phyloP scores from a whole-genome alignment of 1,140 invertebrate species.

The Popillia japonica region DNA sequence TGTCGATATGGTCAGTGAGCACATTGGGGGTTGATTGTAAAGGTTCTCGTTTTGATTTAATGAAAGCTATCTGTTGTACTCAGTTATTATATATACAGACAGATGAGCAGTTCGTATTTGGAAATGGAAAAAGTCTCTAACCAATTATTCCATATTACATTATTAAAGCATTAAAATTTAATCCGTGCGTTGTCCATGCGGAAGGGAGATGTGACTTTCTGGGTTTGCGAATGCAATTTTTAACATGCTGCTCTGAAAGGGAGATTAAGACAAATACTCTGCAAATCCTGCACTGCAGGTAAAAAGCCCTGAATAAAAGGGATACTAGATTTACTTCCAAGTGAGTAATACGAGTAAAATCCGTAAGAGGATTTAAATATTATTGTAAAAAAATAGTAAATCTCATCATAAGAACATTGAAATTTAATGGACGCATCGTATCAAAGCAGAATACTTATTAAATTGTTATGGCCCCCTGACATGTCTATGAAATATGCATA shows the following conservation, averaged over 20 bases:
- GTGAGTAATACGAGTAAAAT: not conserved
- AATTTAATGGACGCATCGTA: not conserved
- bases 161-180: conserved; percentile 19
- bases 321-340: not conserved
- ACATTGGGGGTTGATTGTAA: not conserved
- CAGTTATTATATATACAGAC: conserved; percentile 9
- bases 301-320: conserved; percentile 2
- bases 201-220: not conserved
- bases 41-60: conserved; percentile 30
- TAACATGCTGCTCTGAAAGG: not conserved
- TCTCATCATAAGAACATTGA: not conserved
- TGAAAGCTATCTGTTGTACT: conserved; percentile 37
- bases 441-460: not conserved
- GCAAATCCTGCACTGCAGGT: not conserved
- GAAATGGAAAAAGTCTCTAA: conserved; percentile 9
- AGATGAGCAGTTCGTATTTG: not conserved
- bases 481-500: too few species aligned
- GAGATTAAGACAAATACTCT: conserved; percentile 8
- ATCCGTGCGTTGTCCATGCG: not conserved
- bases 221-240: not conserved
- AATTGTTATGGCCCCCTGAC: not conserved
- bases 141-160: not conserved
- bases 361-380: conserved; percentile 21
- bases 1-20: conserved; percentile 34
- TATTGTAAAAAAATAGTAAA: conserved; percentile 13